Conservation (phyloP, 1,140 invertebrate species). For the Drosophila malerkotliana region DNA sequence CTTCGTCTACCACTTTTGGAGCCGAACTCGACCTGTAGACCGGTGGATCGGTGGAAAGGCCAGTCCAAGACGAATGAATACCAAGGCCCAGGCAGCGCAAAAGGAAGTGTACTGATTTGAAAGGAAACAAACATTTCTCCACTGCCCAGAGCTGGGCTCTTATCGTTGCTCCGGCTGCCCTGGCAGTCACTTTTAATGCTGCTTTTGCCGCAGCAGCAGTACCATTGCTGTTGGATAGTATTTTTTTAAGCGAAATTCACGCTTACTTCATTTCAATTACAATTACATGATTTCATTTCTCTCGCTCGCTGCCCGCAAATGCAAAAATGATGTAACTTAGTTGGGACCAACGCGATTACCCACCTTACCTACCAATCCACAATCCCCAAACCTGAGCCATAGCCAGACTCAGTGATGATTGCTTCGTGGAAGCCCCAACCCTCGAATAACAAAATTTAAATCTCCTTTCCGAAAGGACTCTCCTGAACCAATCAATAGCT, state of each 20-base stretch:
- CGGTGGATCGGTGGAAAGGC: slow-evolving; percentile 52
- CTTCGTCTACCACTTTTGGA: slow-evolving; percentile 5
- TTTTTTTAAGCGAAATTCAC: slow-evolving; percentile 74
- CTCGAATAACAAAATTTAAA: slow-evolving; percentile 7
- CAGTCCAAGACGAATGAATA: slow-evolving; percentile 16
- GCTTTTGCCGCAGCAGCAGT: not conserved
- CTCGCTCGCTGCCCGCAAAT: slow-evolving; percentile 43
- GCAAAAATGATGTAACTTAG: slow-evolving; percentile 67
- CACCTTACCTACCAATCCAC: slow-evolving; percentile 1
- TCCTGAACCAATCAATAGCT: slow-evolving; percentile 35
- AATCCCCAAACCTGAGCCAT: not conserved
- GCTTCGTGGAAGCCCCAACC: not conserved
- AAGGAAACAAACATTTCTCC: slow-evolving; percentile 77
- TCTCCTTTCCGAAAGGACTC: slow-evolving; percentile 7
- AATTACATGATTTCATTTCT: slow-evolving; percentile 76
- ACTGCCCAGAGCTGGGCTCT: slow-evolving; percentile 25
- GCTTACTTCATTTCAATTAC: slow-evolving; percentile 81
- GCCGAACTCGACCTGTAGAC: not conserved
- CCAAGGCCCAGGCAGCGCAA: not conserved
- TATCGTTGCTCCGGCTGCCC: slow-evolving; percentile 46
- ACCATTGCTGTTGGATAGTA: slow-evolving; percentile 27
- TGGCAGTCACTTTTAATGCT: slow-evolving; percentile 46
- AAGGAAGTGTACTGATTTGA: slow-evolving; percentile 81
- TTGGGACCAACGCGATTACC: slow-evolving; percentile 33
- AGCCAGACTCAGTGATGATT: not conserved